These are phyloP conservation scores for Scrobipalpa costella DNA, from an alignment of 2,888 invertebrate species.

Conservation along the genomic window DNA sequence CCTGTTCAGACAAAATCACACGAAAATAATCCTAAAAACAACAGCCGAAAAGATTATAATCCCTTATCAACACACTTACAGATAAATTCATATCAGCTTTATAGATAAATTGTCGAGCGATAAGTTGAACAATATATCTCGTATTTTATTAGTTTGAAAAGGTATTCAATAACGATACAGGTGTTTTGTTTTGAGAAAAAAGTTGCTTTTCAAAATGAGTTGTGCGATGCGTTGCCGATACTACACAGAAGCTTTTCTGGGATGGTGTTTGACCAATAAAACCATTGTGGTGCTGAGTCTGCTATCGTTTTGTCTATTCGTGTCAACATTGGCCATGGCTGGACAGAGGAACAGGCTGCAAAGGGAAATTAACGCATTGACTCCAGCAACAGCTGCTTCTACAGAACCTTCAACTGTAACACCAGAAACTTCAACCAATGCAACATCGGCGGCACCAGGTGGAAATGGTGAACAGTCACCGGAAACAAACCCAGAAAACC, in stretches of 20 bases:
- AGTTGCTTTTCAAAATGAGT: slow-evolving; percentile 37
- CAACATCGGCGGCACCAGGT: slow-evolving; percentile 2
- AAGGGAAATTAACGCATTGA: slow-evolving; percentile 45
- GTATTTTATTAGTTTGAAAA: slow-evolving; percentile 13
- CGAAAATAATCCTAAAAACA: not conserved
- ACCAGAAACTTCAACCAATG: slow-evolving; percentile 20
- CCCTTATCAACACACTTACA: not conserved
- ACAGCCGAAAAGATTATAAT: slow-evolving; percentile 7
- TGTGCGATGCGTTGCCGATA: slow-evolving; percentile 55
- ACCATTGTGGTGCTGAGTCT: slow-evolving; percentile 61
- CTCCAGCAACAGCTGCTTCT: slow-evolving; percentile 4
- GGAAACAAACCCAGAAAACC: too few relatives aligned
- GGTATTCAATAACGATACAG: not conserved
- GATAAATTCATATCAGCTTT: slow-evolving; percentile 18
- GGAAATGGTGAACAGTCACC: not conserved
- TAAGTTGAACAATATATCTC: slow-evolving; percentile 25
- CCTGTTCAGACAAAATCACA: not conserved
- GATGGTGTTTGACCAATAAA: slow-evolving; percentile 69
- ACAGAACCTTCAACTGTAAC: slow-evolving; percentile 19
- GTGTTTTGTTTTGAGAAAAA: slow-evolving; percentile 11
- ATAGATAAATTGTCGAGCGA: slow-evolving; percentile 24
- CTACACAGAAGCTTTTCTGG: slow-evolving; percentile 53
- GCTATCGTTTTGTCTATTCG: slow-evolving; percentile 62
- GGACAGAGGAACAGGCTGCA: slow-evolving; percentile 57
- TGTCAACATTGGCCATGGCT: slow-evolving; percentile 61